phyloP scores from a whole-genome alignment of 2,888 invertebrate species.

The Harmothoe impar region DNA sequence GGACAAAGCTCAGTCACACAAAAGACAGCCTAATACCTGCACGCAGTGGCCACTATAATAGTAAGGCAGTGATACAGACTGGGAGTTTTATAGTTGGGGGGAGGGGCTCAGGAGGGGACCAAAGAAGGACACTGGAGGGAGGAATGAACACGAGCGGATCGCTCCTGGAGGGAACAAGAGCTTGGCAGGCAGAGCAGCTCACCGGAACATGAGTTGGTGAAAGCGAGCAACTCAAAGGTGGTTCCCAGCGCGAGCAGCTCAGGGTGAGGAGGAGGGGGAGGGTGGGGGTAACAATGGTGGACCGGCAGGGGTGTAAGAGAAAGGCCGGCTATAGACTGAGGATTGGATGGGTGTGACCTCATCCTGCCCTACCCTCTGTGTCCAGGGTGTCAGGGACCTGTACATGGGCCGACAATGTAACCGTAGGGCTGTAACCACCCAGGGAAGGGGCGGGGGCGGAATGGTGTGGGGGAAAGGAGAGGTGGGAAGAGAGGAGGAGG shows the following conservation, averaged over 20 bases:
- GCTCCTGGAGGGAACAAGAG: constrained; percentile 29
- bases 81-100: neutral
- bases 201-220: constrained; percentile 28
- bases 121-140: neutral
- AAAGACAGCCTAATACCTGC: constrained; percentile 1
- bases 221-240: constrained; percentile 19
- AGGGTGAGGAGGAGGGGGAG: neutral
- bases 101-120: neutral
- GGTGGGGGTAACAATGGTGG: neutral
- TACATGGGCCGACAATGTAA: neutral
- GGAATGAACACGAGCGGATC: neutral
- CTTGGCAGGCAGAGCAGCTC: neutral
- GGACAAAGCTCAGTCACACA: neutral
- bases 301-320: neutral
- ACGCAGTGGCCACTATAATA: neutral
- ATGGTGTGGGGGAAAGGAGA: too few relatives aligned
- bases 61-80: neutral
- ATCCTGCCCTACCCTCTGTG: too few relatives aligned
- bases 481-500: too few relatives aligned
- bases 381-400: neutral
- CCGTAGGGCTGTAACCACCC: neutral
- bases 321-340: too few relatives aligned
- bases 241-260: neutral
- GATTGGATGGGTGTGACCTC: too few relatives aligned
- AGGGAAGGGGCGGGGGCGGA: neutral